Evolutionary conservation across 2,888 invertebrate genomes (phyloP).

Genomic region (Sphinx pinastri): DNA sequence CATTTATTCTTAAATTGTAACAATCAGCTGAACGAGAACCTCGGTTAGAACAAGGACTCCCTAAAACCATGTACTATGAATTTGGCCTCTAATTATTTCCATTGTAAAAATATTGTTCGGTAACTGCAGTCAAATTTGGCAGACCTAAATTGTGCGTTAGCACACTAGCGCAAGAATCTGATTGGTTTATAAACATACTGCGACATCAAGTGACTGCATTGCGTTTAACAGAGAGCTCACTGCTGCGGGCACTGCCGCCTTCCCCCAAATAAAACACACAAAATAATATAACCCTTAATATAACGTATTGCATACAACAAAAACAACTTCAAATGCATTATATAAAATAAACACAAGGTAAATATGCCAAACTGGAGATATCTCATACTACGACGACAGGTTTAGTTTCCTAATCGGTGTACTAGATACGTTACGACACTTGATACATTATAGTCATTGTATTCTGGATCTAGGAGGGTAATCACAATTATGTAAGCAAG

Average conservation of each 20-base stretch:
- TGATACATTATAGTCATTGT: neutral
- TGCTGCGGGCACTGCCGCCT: slow-evolving; percentile 89
- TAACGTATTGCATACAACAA: slow-evolving; percentile 22
- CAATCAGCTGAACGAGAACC: neutral
- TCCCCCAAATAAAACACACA: slow-evolving; percentile 82
- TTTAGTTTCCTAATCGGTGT: no score
- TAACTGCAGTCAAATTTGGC: slow-evolving; percentile 65
- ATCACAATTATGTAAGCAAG: neutral
- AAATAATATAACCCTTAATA: slow-evolving; percentile 57
- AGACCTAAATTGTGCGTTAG: slow-evolving; percentile 77
- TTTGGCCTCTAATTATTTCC: slow-evolving; percentile 25
- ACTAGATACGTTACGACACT: neutral
- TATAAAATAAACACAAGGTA: slow-evolving; percentile 18
- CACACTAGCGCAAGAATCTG: slow-evolving; percentile 82
- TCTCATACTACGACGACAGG: slow-evolving; percentile 3
- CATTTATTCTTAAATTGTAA: neutral
- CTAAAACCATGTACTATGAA: slow-evolving; percentile 31
- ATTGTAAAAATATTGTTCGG: slow-evolving; percentile 62
- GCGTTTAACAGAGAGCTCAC: slow-evolving; percentile 91
- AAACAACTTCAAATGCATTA: slow-evolving; percentile 18
- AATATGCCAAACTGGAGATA: slow-evolving; percentile 20
- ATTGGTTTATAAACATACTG: slow-evolving; percentile 81
- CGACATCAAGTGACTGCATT: slow-evolving; percentile 85
- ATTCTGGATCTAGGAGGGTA: neutral
- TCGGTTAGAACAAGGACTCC: slow-evolving; percentile 17